These are phyloP conservation scores for Mythimna pallens DNA, from an alignment of 2,888 invertebrate species.

Conservation along the genomic window DNA sequence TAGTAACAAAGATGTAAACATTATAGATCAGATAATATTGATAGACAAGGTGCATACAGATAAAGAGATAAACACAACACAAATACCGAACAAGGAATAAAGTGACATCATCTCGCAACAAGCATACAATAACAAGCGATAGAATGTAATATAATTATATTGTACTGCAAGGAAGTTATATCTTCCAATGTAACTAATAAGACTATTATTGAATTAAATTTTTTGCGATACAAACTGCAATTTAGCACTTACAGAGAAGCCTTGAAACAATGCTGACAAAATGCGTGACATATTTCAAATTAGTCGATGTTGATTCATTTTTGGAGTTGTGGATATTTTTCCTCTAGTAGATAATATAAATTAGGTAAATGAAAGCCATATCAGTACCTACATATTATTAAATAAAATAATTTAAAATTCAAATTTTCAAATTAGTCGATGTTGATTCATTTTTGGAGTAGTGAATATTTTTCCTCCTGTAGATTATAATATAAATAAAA, in stretches of 20 bases:
- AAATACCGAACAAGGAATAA: conserved; percentile 37
- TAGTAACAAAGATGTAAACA: conserved; percentile 7
- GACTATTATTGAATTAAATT: conserved; percentile 25
- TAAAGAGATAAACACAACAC: conserved; percentile 37
- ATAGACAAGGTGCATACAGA: conserved; percentile 3
- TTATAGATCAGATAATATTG: conserved; percentile 7
- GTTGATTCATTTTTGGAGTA: neutral
- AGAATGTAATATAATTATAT: conserved; percentile 39
- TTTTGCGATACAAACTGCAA: neutral
- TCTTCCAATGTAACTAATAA: conserved; percentile 44
- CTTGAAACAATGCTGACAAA: conserved; percentile 9
- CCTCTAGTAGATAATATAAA: neutral
- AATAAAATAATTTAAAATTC: neutral
- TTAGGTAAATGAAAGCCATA: too few species aligned
- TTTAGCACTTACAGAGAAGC: neutral
- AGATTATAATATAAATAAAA: neutral
- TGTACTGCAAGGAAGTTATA: conserved; percentile 53
- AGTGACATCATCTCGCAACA: conserved; percentile 57
- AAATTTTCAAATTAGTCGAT: neutral
- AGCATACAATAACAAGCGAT: conserved; percentile 46
- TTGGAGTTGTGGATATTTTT: neutral
- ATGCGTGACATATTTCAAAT: conserved; percentile 2
- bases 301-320: neutral
- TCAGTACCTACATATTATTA: neutral
- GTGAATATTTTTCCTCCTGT: neutral